Evolutionary conservation across 1,140 invertebrate species (phyloP), one percentile per base, ranked within the genome.

Genomic region (Colletes latitarsis): DNA sequence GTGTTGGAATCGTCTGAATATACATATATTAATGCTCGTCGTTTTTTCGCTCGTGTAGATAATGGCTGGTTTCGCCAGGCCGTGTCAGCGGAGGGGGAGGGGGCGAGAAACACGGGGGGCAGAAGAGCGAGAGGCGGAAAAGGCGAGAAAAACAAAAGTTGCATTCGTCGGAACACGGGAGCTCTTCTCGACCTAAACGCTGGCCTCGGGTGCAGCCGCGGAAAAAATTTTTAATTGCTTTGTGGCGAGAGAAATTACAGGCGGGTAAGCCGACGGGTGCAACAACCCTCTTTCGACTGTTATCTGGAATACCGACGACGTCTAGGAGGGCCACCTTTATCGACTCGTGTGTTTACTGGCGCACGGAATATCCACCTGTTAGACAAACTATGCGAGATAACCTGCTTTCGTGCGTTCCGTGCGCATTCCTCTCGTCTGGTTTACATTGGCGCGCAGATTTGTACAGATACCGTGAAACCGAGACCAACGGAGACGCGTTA

Each of bases 21-120:
- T 85, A 88, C 82, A 84, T 85, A 87, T 85, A 88, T 87, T 87
- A 87, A 88, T 85, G 73, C 81, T 82, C 83, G 70, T 69, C 69
- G 64, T 81, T 88, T 88, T 88, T 82, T 82, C 69, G 30, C 60
- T 81, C 77, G 80, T 81, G 43, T 78, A 67, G 80, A 75, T 88
- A 88, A 88, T 88, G 77, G 85, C 52, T 73, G 85, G 85, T 85
- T 85, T 85, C 68, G 81, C 63, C 14, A 19, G 60, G 4, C 53
- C 60, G 52, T 6, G 79, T 76, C 53, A 67, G 53, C 30, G 30
- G 30, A 30, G 30, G 30, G 30, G 30, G 30, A 30, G 43, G 73
- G 62, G 81, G 68, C 81, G 81, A 82, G 62, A 70, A 69, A 81
- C 21, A 66, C 15, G n/a, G 30, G 17, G 49, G n/a, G 46, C 21